Conservation (phyloP, 2,888 invertebrate species). For the Chymomyza procnemis region DNA sequence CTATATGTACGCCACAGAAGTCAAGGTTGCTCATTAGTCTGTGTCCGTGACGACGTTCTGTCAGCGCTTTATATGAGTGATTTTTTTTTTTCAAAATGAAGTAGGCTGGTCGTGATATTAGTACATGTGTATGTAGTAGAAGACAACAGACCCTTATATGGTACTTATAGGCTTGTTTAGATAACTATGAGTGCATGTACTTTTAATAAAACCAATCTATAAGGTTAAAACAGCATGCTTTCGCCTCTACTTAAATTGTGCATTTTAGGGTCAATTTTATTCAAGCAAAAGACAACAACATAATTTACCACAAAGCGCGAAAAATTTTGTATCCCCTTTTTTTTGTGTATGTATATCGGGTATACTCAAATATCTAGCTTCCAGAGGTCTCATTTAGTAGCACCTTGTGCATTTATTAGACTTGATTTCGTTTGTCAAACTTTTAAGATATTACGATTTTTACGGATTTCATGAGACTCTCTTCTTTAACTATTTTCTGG, state of each 20-base stretch:
- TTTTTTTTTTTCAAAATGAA: not conserved
- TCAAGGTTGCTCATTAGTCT: slow-evolving; percentile 43
- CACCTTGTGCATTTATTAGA: too few relatives aligned
- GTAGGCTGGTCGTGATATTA: not conserved
- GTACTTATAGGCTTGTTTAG: not conserved
- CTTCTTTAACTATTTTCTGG: too few relatives aligned
- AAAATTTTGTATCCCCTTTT: too few relatives aligned
- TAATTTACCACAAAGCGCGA: too few relatives aligned
- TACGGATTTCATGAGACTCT: too few relatives aligned
- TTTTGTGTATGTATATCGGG: too few relatives aligned
- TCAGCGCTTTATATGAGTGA: not conserved
- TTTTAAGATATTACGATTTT: too few relatives aligned
- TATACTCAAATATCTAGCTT: too few relatives aligned
- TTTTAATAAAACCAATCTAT: not conserved
- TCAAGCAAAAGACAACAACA: not conserved
- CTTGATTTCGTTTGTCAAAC: too few relatives aligned
- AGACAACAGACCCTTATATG: not conserved
- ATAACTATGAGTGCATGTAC: not conserved
- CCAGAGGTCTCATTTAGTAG: too few relatives aligned
- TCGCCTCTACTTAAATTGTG: not conserved
- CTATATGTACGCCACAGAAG: slow-evolving; percentile 27
- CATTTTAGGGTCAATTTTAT: not conserved
- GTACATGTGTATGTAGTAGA: not conserved
- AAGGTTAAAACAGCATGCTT: not conserved
- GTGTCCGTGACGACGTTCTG: not conserved